Conservation (phyloP, 2,113 vertebrate species). For the Myxocyprinus asiaticus region DNA sequence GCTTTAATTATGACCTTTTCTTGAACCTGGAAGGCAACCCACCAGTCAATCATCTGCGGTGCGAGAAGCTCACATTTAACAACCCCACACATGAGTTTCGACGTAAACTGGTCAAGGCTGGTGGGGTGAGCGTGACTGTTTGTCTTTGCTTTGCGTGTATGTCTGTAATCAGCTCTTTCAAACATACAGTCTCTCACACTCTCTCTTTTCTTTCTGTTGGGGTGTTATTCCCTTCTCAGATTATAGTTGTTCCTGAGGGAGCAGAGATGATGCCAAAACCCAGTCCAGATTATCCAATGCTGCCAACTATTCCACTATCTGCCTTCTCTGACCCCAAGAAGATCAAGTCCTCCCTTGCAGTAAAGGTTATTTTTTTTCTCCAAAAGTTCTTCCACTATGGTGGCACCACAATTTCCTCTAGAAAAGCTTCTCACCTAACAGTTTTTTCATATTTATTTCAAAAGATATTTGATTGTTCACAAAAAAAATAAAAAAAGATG, state of each 20-base stretch:
- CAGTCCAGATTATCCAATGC: slow-evolving; percentile 94
- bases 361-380: slow-evolving; percentile 80
- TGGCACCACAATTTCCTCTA: too few relatives aligned
- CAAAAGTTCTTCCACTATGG: too few relatives aligned
- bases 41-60: slow-evolving; percentile 95
- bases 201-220: too few relatives aligned
- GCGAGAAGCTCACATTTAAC: slow-evolving; percentile 98
- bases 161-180: slow-evolving; percentile 11
- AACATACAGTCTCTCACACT: background rate
- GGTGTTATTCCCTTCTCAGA: slow-evolving; percentile 67
- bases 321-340: slow-evolving; percentile 98
- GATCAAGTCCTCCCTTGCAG: slow-evolving; percentile 90
- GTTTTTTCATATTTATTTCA: too few relatives aligned
- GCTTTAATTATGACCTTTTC: slow-evolving; percentile 96
- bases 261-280: slow-evolving; percentile 90
- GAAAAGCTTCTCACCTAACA: too few relatives aligned
- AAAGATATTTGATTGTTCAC: too few relatives aligned
- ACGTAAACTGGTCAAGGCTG: slow-evolving; percentile 90
- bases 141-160: slow-evolving; percentile 1
- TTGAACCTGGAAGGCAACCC: slow-evolving; percentile 96
- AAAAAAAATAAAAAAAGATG: too few relatives aligned
- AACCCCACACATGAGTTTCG: slow-evolving; percentile 97
- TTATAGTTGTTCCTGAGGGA: slow-evolving; percentile 95
- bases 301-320: slow-evolving; percentile 95
- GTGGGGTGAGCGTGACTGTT: slow-evolving; percentile 80